Evolutionary conservation across 2,113 vertebrate species (phyloP).

Genomic region (Thryonomys swinderianus): DNA sequence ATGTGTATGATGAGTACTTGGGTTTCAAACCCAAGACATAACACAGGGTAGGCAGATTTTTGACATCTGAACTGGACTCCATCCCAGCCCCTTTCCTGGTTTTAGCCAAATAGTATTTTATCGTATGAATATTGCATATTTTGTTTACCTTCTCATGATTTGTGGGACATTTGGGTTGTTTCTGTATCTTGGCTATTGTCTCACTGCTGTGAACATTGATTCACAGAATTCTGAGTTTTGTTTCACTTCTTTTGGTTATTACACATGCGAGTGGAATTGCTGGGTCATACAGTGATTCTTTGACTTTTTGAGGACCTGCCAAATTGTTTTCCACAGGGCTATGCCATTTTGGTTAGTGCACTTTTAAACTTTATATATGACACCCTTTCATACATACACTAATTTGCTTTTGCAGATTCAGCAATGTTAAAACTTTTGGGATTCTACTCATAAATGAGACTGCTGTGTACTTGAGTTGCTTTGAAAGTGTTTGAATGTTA

Average conservation of each 20-base stretch:
- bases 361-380: conserved; percentile 4
- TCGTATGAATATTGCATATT: not conserved
- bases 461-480: not conserved
- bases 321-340: not conserved
- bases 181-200: not conserved
- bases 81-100: not conserved
- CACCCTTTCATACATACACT: not conserved
- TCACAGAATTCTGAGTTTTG: not conserved
- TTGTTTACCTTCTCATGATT: not conserved
- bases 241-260: not conserved
- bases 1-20: not conserved
- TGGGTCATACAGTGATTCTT: not conserved
- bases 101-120: not conserved
- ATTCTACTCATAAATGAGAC: conserved; percentile 5
- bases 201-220: not conserved
- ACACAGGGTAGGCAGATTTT: not conserved
- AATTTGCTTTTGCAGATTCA: not conserved
- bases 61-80: not conserved
- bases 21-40: not conserved
- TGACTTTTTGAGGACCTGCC: not conserved
- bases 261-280: not conserved
- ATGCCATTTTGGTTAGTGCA: not conserved
- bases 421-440: not conserved
- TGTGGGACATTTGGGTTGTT: not conserved
- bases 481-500: not conserved